These are phyloP conservation scores for Zhuqinia jingwanae DNA, from an alignment of 2,888 invertebrate species.

Conservation along the genomic window DNA sequence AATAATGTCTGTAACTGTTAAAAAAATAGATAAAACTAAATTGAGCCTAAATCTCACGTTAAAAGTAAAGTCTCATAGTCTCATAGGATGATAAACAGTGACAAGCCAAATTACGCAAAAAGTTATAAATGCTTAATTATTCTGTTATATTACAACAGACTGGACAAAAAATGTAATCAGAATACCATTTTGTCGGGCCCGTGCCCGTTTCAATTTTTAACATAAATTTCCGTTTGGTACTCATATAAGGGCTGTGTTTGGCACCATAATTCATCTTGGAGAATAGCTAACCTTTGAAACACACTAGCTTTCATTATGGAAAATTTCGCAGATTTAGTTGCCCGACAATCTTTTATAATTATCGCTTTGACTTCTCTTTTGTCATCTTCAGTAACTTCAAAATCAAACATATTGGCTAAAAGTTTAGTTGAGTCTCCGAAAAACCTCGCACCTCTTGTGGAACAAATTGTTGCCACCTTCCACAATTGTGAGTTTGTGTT, in stretches of 20 bases:
- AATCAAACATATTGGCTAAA: no score
- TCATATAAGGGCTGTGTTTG: no score
- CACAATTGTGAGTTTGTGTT: constrained; percentile 31
- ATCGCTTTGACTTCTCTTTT: no score
- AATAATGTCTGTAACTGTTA: no score
- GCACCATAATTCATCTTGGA: no score
- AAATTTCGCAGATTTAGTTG: no score
- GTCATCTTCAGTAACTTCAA: no score
- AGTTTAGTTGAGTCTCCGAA: not conserved
- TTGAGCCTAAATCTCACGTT: no score
- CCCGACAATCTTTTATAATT: no score
- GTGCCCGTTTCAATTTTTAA: not conserved
- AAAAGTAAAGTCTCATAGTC: no score
- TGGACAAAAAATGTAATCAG: not conserved
- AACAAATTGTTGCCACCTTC: not conserved
- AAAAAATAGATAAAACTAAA: no score
- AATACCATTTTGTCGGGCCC: not conserved
- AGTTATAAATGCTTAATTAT: not conserved
- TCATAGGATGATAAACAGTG: not conserved
- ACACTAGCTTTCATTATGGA: not conserved
- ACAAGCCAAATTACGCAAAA: not conserved
- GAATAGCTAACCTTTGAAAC: no score
- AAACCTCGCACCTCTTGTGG: not conserved
- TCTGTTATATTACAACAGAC: not conserved
- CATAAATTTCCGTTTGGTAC: not conserved